Evolutionary conservation across 1,140 invertebrate genomes (phyloP).

Genomic region (Bombus turneri): DNA sequence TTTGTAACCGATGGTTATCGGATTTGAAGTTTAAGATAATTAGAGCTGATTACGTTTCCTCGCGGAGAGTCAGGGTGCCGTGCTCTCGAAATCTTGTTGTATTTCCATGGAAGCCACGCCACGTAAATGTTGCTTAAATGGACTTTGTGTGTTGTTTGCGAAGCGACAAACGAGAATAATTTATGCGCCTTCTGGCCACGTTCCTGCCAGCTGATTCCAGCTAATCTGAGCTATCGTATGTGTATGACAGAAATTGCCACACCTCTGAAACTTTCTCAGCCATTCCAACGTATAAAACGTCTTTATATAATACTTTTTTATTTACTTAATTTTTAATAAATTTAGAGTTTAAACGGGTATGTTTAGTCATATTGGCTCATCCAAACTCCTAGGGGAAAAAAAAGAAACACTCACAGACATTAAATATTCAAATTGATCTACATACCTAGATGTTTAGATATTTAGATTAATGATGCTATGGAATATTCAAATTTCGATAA

Average conservation of each 20-base stretch:
- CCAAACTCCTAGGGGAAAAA: fast-evolving
- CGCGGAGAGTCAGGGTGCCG: neutral
- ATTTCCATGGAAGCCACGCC: neutral
- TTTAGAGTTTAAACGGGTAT: fast-evolving
- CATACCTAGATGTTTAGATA: too few species aligned
- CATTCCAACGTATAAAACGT: too few species aligned
- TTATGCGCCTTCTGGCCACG: neutral
- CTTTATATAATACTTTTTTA: too few species aligned
- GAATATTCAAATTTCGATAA: too few species aligned
- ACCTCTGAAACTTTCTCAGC: too few species aligned
- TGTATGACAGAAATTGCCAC: neutral
- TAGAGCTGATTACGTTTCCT: conserved; percentile 43
- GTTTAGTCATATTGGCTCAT: too few species aligned
- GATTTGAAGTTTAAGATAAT: conserved; percentile 52
- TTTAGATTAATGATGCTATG: too few species aligned
- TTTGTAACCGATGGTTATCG: conserved; percentile 50
- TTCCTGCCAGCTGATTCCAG: too few species aligned
- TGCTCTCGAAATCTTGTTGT: conserved; percentile 30
- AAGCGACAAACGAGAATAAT: conserved; percentile 39
- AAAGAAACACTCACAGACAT: too few species aligned
- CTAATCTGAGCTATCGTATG: neutral
- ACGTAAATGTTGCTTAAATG: conserved; percentile 38
- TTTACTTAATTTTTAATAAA: too few species aligned
- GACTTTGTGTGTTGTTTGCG: conserved; percentile 30
- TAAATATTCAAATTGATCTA: too few species aligned